phyloP scores from a whole-genome alignment of 2,113 vertebrate genomes.

The Caracal caracal region DNA sequence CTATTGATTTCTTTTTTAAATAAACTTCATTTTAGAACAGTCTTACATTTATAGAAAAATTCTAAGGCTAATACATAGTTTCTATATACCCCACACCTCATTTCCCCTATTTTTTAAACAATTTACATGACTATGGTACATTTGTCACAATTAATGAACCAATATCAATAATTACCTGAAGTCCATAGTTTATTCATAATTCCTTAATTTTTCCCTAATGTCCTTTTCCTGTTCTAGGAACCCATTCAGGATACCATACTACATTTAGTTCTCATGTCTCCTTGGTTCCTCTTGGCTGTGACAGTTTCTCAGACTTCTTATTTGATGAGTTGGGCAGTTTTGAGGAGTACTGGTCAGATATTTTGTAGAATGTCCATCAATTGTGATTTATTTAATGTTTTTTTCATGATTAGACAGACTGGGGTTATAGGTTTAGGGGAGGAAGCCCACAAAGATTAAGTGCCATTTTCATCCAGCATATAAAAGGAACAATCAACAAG shows the following conservation, averaged over 20 bases:
- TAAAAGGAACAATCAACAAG: not conserved
- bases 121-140: conserved; percentile 3
- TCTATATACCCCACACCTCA: not conserved
- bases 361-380: not conserved
- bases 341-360: not conserved
- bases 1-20: conserved; percentile 47
- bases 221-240: not conserved
- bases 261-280: not conserved
- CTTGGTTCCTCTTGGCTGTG: not conserved
- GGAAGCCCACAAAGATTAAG: not conserved
- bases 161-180: conserved; percentile 41
- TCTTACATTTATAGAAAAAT: conserved; percentile 47
- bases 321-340: not conserved
- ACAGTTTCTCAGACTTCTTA: conserved; percentile 22
- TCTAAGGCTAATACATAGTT: conserved; percentile 22
- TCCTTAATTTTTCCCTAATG: not conserved
- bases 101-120: conserved; percentile 57
- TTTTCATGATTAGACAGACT: not conserved
- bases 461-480: not conserved
- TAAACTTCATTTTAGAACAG: conserved; percentile 44
- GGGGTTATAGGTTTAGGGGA: not conserved
- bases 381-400: conserved; percentile 18
- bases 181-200: not conserved
- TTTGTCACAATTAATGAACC: conserved; percentile 14
- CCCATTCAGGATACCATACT: not conserved